phyloP scores from a whole-genome alignment of 2,888 invertebrate genomes.

The Athalia circularis region DNA sequence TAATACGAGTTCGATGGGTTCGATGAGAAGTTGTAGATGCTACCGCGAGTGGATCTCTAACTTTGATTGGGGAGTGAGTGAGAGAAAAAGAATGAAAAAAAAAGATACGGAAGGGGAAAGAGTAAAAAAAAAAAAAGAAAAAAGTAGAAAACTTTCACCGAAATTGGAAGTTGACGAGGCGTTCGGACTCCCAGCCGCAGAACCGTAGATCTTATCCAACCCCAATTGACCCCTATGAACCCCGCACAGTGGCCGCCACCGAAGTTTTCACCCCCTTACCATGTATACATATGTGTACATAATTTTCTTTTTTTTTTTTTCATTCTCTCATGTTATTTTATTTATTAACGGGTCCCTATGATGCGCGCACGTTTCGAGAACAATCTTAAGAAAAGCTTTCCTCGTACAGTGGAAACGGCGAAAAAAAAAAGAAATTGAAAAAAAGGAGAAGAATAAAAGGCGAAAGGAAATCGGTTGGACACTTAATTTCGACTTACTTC shows the following conservation, averaged over 20 bases:
- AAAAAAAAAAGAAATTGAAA: too few relatives aligned
- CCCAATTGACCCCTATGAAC: slow-evolving; percentile 28
- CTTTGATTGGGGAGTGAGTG: slow-evolving; percentile 25
- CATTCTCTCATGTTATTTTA: too few relatives aligned
- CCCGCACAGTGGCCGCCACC: neutral
- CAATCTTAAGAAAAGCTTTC: too few relatives aligned
- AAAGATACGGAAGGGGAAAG: too few relatives aligned
- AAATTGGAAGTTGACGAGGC: slow-evolving; percentile 43
- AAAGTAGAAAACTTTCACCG: slow-evolving; percentile 19
- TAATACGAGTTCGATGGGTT: slow-evolving; percentile 34
- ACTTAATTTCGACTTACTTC: slow-evolving; percentile 72
- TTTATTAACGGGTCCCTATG: too few relatives aligned
- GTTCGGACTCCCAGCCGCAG: slow-evolving; percentile 23
- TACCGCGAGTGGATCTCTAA: slow-evolving; percentile 5
- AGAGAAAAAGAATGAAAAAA: neutral
- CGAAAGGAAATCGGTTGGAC: too few relatives aligned
- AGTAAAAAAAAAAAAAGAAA: neutral
- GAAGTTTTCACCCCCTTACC: neutral
- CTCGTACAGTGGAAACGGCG: too few relatives aligned
- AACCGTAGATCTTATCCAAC: slow-evolving; percentile 29
- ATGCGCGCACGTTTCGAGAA: too few relatives aligned
- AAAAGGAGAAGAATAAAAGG: too few relatives aligned
- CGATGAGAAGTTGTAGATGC: slow-evolving; percentile 40
- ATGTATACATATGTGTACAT: neutral
- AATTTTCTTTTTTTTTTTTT: too few relatives aligned